Conservation (phyloP, 2,113 vertebrate genomes). For the Serranochromis macrocephalus region DNA sequence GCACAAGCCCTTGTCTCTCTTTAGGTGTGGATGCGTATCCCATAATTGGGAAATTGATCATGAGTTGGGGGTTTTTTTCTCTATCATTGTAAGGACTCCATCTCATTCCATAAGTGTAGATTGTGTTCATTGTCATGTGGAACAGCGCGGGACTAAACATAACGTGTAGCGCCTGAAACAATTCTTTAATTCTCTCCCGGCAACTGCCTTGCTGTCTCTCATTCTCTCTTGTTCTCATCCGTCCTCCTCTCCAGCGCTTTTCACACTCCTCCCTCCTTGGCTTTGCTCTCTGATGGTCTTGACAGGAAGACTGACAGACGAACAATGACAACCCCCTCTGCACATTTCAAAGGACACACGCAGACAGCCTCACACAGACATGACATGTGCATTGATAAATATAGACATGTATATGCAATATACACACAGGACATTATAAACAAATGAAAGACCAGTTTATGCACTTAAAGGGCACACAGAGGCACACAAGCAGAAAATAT, state of each 20-base stretch:
- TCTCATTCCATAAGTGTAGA: background rate
- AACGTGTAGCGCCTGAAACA: background rate
- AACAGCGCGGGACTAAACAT: background rate
- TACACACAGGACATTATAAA: background rate
- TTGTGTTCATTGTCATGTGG: background rate
- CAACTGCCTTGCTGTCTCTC: background rate
- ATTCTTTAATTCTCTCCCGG: slow-evolving; percentile 9
- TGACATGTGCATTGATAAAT: background rate
- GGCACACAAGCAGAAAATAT: background rate
- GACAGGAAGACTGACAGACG: slow-evolving; percentile 43
- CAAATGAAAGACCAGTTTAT: background rate
- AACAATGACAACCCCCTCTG: slow-evolving; percentile 36
- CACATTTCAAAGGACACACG: slow-evolving; percentile 41
- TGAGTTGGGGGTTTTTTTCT: background rate
- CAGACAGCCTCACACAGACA: background rate
- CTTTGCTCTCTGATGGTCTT: slow-evolving; percentile 9
- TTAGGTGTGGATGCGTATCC: background rate
- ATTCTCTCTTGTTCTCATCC: background rate
- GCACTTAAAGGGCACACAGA: background rate
- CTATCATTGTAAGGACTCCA: background rate
- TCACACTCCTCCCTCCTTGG: slow-evolving; percentile 14
- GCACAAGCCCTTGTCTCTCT: background rate
- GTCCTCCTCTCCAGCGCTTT: slow-evolving; percentile 10
- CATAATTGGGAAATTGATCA: background rate
- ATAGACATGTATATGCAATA: background rate